phyloP scores from a whole-genome alignment of 2,888 invertebrate genomes.

The Drosophila mimetica region DNA sequence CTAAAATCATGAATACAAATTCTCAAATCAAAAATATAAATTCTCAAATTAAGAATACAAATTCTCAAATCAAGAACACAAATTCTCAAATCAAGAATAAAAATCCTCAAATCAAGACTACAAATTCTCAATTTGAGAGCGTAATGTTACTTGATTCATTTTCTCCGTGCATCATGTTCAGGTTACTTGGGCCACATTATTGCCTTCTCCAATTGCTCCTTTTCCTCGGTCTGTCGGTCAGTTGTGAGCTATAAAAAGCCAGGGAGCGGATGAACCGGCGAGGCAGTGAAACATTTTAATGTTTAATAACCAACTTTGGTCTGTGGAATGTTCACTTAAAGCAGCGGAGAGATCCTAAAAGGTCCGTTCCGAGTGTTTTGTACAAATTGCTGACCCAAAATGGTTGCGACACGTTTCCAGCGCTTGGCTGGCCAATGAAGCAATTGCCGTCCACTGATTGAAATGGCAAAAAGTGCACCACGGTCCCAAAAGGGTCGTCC shows the following conservation, averaged over 20 bases:
- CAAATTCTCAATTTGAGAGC: too few species aligned
- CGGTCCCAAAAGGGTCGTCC: slow-evolving; percentile 53
- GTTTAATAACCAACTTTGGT: slow-evolving; percentile 65
- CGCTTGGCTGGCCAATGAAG: slow-evolving; percentile 56
- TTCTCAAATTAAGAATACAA: too few species aligned
- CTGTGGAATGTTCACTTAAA: slow-evolving; percentile 52
- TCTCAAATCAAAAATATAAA: too few species aligned
- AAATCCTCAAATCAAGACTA: too few species aligned
- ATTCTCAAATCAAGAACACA: too few species aligned
- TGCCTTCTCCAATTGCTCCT: slow-evolving; percentile 27
- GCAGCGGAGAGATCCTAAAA: slow-evolving; percentile 19
- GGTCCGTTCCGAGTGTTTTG: slow-evolving; percentile 41
- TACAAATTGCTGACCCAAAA: slow-evolving; percentile 65
- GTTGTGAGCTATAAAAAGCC: slow-evolving; percentile 21
- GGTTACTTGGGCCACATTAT: slow-evolving; percentile 36
- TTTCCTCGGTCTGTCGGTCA: slow-evolving; percentile 24
- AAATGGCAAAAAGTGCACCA: slow-evolving; percentile 50
- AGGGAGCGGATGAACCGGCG: neutral
- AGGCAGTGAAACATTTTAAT: slow-evolving; percentile 49
- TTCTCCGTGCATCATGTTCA: too few species aligned
- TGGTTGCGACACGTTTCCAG: slow-evolving; percentile 52
- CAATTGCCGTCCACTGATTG: slow-evolving; percentile 62
- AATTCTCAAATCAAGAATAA: too few species aligned
- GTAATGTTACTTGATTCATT: too few species aligned
- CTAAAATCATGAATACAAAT: too few species aligned